Evolutionary conservation across 2,797 vertebrate genomes (phyloP), one percentile per base, ranked within the genome.

Genomic region (Strix occidentalis): DNA sequence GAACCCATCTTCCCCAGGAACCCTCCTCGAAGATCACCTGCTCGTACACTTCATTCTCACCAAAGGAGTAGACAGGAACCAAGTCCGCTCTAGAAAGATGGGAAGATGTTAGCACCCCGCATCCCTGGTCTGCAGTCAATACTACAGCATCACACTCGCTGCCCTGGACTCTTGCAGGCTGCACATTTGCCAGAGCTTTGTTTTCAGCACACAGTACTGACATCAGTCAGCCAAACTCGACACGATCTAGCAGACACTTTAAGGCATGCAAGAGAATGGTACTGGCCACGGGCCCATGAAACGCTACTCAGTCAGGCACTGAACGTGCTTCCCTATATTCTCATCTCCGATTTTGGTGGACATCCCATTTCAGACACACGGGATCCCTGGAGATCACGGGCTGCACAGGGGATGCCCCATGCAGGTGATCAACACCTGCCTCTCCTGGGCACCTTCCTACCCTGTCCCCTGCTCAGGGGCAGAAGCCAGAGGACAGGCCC

Each of bases 41-140:
- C 96, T 99, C 98, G 97, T 99, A 99, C 16, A 98, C 98, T 41
- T 99, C 99, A 2, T 99, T 99, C 97, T 99, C 99, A 13, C 99
- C 99, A 61, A 99, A 99, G 11, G 99, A 99, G 94, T 99, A 99
- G 45, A 99, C 98, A 0, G 99, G 99, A 92, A 99, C 99, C 95
- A 99, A 97, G 93, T 99, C 99, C 0, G 99, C 98, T 21, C 99
- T 99, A 96, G 37, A 96, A 89, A 41, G 56, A 95, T 4, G 66
- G 15, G 41, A 19, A 81, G 13, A n/a, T 33, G 33, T 90, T 71
- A 90, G 13, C 16, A 66, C 3, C 14, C 9, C 8, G 0, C 1
- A 5, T 13, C 28, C 17, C 26, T 19, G 18, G 9, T 31, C 63
- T 84, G 57, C 4, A 1, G 50, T 7, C 25, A 10, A 10, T 17